Percentiles rank a stretch among this genome's conserved stretches.
Conservation (phyloP, 1,140 invertebrate genomes). For the Drosophila bifasciata region DNA sequence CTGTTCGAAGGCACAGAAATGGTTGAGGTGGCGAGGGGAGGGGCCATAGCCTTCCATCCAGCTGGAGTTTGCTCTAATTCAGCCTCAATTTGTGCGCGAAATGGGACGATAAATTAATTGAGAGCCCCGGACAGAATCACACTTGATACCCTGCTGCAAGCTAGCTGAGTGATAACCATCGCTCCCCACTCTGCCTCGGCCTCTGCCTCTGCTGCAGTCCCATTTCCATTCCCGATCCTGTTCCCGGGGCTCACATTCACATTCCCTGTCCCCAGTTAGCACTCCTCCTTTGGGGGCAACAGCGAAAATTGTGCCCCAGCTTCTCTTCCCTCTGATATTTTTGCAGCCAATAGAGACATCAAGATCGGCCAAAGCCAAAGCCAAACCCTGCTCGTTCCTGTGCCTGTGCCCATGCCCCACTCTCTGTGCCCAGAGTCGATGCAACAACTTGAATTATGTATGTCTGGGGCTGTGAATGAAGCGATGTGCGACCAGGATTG, state of each 20-base stretch:
- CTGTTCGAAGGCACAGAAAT: conserved; percentile 16
- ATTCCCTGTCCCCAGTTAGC: conserved; percentile 6
- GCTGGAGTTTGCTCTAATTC: conserved; percentile 54
- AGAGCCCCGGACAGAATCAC: conserved; percentile 12
- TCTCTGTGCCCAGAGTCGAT: not conserved
- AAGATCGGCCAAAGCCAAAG: conserved; percentile 57
- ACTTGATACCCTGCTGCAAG: conserved; percentile 28
- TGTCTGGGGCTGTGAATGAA: conserved; percentile 76
- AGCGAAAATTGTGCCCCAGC: conserved; percentile 49
- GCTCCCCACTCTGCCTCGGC: conserved; percentile 4
- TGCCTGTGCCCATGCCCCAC: not conserved
- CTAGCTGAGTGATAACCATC: conserved; percentile 59
- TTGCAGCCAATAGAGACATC: conserved; percentile 78
- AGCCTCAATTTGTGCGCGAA: conserved; percentile 79
- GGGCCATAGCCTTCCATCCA: not conserved
- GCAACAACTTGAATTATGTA: conserved; percentile 67
- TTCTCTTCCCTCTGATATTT: conserved; percentile 35
- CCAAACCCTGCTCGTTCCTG: conserved; percentile 20
- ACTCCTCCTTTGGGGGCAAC: conserved; percentile 21
- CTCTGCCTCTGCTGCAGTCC: conserved; percentile 6
- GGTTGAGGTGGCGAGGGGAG: no score
- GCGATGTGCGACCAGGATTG: conserved; percentile 79
- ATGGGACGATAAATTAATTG: conserved; percentile 81
- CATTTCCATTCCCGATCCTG: conserved; percentile 13
- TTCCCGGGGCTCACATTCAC: conserved; percentile 15